Evolutionary conservation across 2,797 vertebrate species (phyloP).

Genomic region (Ctenopoma kingsleyae): DNA sequence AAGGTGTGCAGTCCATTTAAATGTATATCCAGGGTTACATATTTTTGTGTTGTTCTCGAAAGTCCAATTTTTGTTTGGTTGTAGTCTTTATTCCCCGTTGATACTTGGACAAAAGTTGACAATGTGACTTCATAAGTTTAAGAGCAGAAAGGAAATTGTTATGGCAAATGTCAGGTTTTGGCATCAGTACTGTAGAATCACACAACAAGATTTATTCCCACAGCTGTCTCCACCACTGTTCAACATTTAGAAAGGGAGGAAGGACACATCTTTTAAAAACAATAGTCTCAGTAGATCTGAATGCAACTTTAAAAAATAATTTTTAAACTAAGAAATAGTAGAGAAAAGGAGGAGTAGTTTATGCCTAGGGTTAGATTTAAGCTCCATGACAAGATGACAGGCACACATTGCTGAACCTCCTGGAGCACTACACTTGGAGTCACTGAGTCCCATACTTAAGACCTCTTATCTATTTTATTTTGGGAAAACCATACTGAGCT

Average conservation of each 20-base stretch:
- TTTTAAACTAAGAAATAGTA: neutral
- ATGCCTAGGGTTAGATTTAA: conserved; percentile 15
- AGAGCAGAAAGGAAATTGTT: neutral
- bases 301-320: neutral
- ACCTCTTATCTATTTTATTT: conserved; percentile 60
- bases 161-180: conserved; percentile 9
- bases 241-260: neutral
- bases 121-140: neutral
- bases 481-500: conserved; percentile 32
- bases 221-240: neutral
- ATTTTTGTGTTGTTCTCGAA: neutral
- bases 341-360: neutral
- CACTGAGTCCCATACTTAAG: conserved; percentile 23
- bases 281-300: neutral
- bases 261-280: too few species aligned
- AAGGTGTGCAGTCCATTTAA: neutral
- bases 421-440: conserved; percentile 25
- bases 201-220: neutral
- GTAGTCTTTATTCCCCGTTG: neutral
- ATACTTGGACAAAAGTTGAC: conserved; percentile 5
- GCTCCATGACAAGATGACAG: conserved; percentile 5
- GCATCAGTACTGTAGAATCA: neutral
- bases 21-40: neutral
- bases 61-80: neutral
- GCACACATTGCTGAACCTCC: conserved; percentile 5